Conservation (phyloP, 2,888 invertebrate species). For the Drosophila suboccidentalis region DNA sequence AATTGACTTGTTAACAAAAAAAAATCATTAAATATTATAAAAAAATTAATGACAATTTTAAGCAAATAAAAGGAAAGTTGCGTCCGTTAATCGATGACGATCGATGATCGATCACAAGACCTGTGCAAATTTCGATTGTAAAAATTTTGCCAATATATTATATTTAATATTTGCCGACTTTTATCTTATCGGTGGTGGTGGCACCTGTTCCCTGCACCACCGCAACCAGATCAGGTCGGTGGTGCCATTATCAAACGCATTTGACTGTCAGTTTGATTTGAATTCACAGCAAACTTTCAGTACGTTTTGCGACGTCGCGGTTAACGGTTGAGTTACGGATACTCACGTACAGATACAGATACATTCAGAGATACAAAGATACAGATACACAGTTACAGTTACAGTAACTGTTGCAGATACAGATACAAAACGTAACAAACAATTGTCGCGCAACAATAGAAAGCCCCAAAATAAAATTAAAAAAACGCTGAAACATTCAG, state of each 20-base stretch:
- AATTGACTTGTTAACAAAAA: conserved; percentile 51
- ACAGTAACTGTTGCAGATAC: conserved; percentile 28
- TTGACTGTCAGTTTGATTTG: conserved; percentile 52
- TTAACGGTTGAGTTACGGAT: conserved; percentile 45
- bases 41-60: conserved; percentile 1
- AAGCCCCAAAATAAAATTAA: conserved; percentile 61
- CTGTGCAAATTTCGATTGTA: conserved; percentile 16
- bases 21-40: conserved; percentile 12
- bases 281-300: conserved; percentile 57
- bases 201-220: conserved; percentile 16
- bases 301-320: conserved; percentile 52
- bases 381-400: conserved; percentile 31
- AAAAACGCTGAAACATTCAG: conserved; percentile 22
- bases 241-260: conserved; percentile 57
- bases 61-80: conserved; percentile 16
- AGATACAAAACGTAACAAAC: conserved; percentile 26
- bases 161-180: conserved; percentile 23
- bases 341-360: conserved; percentile 22
- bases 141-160: conserved; percentile 4
- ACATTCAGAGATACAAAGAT: conserved; percentile 25
- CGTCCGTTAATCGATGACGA: conserved; percentile 20
- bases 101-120: conserved; percentile 32
- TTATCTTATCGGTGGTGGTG: conserved; percentile 44
- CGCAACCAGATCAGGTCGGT: background rate
- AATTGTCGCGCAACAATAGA: conserved; percentile 65